Evolutionary conservation across 1,140 invertebrate species (phyloP).

Genomic region (Macrobrachium nipponense): DNA sequence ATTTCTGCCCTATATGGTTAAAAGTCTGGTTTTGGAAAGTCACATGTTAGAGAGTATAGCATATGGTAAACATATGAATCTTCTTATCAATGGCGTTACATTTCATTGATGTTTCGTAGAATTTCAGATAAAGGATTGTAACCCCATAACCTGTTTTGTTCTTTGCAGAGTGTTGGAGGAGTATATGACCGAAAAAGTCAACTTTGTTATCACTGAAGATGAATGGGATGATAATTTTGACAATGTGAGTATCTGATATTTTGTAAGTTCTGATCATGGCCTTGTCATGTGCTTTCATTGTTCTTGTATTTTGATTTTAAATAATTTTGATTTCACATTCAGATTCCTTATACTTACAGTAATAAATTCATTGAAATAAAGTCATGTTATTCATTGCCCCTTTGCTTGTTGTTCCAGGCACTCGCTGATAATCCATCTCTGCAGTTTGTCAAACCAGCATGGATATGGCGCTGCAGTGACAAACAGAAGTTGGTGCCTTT

Average conservation of each 20-base stretch:
- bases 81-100: no score
- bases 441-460: slow-evolving; percentile 46
- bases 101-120: neutral
- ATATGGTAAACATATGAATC: no score
- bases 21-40: no score
- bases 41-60: no score
- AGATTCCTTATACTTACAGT: neutral
- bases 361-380: neutral
- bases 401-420: slow-evolving; percentile 5
- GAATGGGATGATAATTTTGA: slow-evolving; percentile 47
- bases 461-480: slow-evolving; percentile 46
- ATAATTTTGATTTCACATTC: neutral
- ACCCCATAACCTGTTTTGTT: neutral
- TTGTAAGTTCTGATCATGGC: no score
- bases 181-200: slow-evolving; percentile 48
- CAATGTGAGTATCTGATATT: slow-evolving; percentile 9
- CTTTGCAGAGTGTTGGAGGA: slow-evolving; percentile 31
- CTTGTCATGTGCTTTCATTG: no score
- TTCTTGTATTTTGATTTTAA: no score
- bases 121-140: neutral
- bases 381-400: neutral
- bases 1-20: no score
- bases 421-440: slow-evolving; percentile 29
- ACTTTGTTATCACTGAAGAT: slow-evolving; percentile 40
- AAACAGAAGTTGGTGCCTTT: slow-evolving; percentile 37